These are phyloP conservation scores for Caenorhabditis virilis DNA, from an alignment of 2,888 invertebrate genomes.

Conservation along the genomic window DNA sequence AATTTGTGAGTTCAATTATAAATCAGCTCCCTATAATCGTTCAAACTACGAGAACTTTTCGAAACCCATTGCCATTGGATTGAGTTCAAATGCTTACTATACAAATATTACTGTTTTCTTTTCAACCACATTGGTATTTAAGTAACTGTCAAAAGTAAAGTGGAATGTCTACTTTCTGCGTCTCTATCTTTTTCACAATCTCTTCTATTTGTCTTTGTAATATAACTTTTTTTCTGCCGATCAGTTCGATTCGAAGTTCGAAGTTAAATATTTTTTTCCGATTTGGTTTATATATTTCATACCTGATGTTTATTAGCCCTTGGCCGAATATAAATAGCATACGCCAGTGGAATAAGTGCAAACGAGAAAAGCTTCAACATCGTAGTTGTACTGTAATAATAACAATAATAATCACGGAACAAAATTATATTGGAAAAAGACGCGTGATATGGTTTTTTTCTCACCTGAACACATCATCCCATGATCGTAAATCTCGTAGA, in stretches of 20 bases:
- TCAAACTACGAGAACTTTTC: too few relatives aligned
- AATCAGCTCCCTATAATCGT: too few relatives aligned
- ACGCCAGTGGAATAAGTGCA: slow-evolving; percentile 65
- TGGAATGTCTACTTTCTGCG: background rate
- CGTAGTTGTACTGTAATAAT: slow-evolving; percentile 61
- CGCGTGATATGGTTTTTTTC: too few relatives aligned
- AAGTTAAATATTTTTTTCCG: background rate
- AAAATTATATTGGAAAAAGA: background rate
- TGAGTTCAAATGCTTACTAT: too few relatives aligned
- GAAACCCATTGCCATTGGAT: too few relatives aligned
- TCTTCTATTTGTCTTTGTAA: background rate
- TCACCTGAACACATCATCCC: slow-evolving; percentile 65
- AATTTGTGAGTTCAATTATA: too few relatives aligned
- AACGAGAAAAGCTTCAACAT: slow-evolving; percentile 67
- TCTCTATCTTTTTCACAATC: background rate
- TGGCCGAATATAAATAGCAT: slow-evolving; percentile 65
- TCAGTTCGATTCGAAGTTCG: background rate
- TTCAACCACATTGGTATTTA: too few relatives aligned
- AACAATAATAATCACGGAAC: too few relatives aligned
- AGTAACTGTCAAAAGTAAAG: background rate
- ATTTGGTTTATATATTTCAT: too few relatives aligned
- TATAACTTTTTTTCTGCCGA: background rate
- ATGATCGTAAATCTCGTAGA: slow-evolving; percentile 72
- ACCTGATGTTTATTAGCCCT: slow-evolving; percentile 49
- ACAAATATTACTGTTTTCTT: too few relatives aligned